phyloP scores from a whole-genome alignment of 1,140 invertebrate genomes.

The Paraescarpia echinospica region DNA sequence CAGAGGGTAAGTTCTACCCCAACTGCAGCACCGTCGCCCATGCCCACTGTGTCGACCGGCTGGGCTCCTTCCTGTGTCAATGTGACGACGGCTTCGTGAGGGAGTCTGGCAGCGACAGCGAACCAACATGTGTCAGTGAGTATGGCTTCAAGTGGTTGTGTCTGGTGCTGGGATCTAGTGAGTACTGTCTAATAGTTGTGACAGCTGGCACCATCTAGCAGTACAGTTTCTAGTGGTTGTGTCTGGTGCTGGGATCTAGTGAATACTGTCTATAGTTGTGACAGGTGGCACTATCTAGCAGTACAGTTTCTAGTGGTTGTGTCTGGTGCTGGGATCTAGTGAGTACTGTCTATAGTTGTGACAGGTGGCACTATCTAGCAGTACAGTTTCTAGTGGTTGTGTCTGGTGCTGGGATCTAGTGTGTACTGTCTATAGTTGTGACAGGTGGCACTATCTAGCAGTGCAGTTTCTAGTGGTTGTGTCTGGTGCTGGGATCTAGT shows the following conservation, averaged over 20 bases:
- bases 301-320: no score
- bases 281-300: neutral
- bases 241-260: no score
- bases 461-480: no score
- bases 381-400: no score
- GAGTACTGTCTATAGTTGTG: neutral
- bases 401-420: neutral
- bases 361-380: neutral
- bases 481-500: neutral
- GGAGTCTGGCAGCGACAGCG: neutral
- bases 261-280: neutral
- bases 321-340: neutral
- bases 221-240: no score
- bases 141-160: neutral
- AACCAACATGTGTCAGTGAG: neutral
- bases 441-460: neutral
- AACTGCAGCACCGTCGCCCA: neutral
- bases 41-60: neutral
- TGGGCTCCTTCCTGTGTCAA: neutral
- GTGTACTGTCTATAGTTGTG: neutral
- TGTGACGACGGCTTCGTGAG: neutral
- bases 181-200: no score
- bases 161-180: neutral
- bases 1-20: neutral
- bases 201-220: neutral